Evolutionary conservation across 2,113 vertebrate genomes (phyloP), one percentile per base, ranked within the genome.

Genomic region (Nothobranchius furzeri): DNA sequence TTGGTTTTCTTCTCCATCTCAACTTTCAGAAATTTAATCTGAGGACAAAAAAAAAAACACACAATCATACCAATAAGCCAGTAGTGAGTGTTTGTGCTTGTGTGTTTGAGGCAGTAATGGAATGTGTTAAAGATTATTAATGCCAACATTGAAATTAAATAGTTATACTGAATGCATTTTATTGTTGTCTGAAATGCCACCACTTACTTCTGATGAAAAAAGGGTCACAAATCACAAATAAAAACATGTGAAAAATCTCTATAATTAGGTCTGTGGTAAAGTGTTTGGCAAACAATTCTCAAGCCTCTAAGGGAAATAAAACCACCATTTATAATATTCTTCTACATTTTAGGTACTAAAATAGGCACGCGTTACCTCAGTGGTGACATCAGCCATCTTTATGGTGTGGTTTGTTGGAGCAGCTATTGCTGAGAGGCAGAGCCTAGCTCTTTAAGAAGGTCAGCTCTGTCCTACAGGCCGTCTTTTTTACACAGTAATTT

Each of bases 1-100:
- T 95, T 98, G 81, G 85, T 98, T 81, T 98, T 99, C 83, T 96
- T 96, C 86, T 99, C 97, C 95, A 99, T 94, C 91, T 99, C 97
- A 71, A 95, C 95, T 92, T 99, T 99, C 53, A 99, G 89, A 85
- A 96, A 97, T 81, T 96, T 97, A 74, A 98, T 98, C 97, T 99
- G 71, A 20, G 91, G 89, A 79, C 63, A 79, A 2, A 80, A 81
- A 51, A 81, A 51, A 72, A 51, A n/a, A 36, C 2, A 54, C 11
- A 56, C 6, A 7, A 53, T 64, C 15, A 40, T 1, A 61, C 42
- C 17, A 2, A 5, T 13, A 10, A 15, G 6, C 42, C 42, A 5
- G 40, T 20, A 20, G 20, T 20, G 20, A 20, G 13, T 1, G 7
- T 5, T 10, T 42, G 14, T 47, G 14, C 25, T 6, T 37, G 12